A percentile compares a stretch with the other conserved stretches of the same genome.
phyloP scores from a whole-genome alignment of 2,113 vertebrate species.

The Tetrax tetrax region DNA sequence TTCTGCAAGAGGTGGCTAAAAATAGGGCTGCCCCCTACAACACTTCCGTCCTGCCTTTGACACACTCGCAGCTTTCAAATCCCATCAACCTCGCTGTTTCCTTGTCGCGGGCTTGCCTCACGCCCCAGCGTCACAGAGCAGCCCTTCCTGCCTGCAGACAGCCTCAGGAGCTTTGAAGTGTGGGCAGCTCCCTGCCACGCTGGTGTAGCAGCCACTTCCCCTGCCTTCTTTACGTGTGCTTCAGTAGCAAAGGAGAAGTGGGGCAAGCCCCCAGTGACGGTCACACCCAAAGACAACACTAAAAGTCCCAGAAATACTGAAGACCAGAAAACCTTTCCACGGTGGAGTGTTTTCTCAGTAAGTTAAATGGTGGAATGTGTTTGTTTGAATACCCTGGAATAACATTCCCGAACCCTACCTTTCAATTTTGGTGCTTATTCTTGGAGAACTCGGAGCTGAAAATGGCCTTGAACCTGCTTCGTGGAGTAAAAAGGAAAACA shows the following conservation, averaged over 20 bases:
- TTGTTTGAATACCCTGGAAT: neutral
- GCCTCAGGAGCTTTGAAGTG: neutral
- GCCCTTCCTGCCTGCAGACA: neutral
- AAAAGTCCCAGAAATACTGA: neutral
- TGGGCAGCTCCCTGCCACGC: neutral
- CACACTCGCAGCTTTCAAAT: conserved; percentile 19
- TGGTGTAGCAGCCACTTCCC: neutral
- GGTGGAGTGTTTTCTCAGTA: neutral
- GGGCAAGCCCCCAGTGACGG: neutral
- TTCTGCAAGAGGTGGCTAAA: conserved; percentile 59
- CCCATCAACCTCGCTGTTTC: neutral
- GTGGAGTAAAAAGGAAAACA: neutral
- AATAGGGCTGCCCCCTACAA: conserved; percentile 44
- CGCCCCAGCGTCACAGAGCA: neutral
- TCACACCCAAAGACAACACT: neutral
- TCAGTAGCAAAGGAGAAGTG: neutral
- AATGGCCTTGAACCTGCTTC: neutral
- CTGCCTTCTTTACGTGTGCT: neutral
- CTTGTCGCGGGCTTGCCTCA: neutral
- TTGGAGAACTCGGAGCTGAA: neutral
- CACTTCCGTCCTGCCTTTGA: conserved; percentile 49
- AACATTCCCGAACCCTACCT: neutral
- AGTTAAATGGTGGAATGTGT: neutral
- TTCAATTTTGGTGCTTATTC: neutral
- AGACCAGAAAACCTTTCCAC: neutral